Evolutionary conservation across 2,113 vertebrate genomes (phyloP).

Genomic region (Salvator merianae): DNA sequence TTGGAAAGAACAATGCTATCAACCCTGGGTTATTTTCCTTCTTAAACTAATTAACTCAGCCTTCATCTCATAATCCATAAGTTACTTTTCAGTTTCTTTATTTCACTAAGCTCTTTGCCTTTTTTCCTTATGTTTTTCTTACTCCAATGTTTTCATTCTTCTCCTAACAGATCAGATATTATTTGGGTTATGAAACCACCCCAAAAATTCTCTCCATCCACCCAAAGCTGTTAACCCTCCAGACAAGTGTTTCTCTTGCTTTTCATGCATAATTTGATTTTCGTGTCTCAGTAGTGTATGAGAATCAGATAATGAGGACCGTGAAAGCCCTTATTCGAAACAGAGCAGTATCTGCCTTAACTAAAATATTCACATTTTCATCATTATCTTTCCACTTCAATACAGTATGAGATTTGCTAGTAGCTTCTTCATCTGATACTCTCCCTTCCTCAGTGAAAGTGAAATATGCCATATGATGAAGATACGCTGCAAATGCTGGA

Average conservation of each 20-base stretch:
- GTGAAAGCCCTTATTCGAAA: too few relatives aligned
- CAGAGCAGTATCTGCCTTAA: too few relatives aligned
- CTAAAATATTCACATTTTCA: too few relatives aligned
- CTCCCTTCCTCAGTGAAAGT: too few relatives aligned
- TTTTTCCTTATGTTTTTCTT: conserved; percentile 16
- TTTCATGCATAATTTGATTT: neutral
- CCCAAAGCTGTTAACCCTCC: conserved; percentile 43
- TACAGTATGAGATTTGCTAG: too few relatives aligned
- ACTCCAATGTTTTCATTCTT: conserved; percentile 41
- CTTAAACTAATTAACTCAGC: conserved; percentile 26
- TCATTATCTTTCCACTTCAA: too few relatives aligned
- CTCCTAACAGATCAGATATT: conserved; percentile 19
- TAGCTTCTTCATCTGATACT: too few relatives aligned
- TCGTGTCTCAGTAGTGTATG: too few relatives aligned
- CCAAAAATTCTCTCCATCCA: neutral
- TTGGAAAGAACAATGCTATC: conserved; percentile 24
- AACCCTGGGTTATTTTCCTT: conserved; percentile 28
- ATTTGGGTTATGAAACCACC: conserved; percentile 48
- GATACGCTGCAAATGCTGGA: too few relatives aligned
- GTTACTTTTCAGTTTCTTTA: conserved; percentile 5
- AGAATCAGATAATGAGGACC: too few relatives aligned
- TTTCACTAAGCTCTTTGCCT: conserved; percentile 27
- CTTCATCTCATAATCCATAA: conserved; percentile 36
- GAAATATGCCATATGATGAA: too few relatives aligned
- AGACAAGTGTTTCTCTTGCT: conserved; percentile 20